Percentiles rank a stretch among this genome's conserved stretches.
Evolutionary conservation across 2,888 invertebrate species (phyloP).

Genomic region (Ischnus inquisitorius): DNA sequence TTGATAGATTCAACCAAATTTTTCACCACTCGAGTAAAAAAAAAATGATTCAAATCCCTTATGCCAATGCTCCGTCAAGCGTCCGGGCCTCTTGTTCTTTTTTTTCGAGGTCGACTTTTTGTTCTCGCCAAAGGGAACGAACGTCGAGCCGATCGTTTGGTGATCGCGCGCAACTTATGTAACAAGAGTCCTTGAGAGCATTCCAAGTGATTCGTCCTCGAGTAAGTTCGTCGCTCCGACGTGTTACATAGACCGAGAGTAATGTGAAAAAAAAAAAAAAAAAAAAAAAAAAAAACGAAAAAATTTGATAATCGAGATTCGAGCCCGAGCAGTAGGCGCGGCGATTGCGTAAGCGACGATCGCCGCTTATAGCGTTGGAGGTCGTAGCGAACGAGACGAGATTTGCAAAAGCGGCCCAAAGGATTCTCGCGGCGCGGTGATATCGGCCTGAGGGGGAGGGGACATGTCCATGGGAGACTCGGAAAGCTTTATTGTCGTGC

Average conservation of each 20-base stretch:
- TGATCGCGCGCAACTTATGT: not conserved
- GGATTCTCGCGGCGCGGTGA: constrained; percentile 33
- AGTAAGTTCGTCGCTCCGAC: constrained; percentile 70
- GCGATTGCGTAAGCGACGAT: constrained; percentile 60
- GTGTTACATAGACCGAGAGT: constrained; percentile 16
- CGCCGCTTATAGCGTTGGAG: constrained; percentile 36
- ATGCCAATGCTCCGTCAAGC: too few species aligned
- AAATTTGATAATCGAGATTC: constrained; percentile 58
- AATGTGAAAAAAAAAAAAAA: not conserved
- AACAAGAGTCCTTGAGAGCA: constrained; percentile 60
- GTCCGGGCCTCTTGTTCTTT: too few species aligned
- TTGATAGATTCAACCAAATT: too few species aligned
- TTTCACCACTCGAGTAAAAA: too few species aligned
- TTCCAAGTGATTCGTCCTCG: constrained; percentile 60
- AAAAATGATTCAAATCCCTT: too few species aligned
- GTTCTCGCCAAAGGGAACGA: constrained; percentile 13
- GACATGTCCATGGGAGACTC: not conserved
- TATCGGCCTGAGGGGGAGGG: constrained; percentile 29
- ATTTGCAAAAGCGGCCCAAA: constrained; percentile 44
- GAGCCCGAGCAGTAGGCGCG: constrained; percentile 41
- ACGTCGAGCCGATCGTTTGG: constrained; percentile 27
- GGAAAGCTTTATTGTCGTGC: not conserved
- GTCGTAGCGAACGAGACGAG: constrained; percentile 59
- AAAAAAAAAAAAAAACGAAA: constrained; percentile 23
- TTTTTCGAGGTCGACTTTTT: not conserved